phyloP scores from a whole-genome alignment of 2,113 vertebrate genomes.

The Cottus gobio region DNA sequence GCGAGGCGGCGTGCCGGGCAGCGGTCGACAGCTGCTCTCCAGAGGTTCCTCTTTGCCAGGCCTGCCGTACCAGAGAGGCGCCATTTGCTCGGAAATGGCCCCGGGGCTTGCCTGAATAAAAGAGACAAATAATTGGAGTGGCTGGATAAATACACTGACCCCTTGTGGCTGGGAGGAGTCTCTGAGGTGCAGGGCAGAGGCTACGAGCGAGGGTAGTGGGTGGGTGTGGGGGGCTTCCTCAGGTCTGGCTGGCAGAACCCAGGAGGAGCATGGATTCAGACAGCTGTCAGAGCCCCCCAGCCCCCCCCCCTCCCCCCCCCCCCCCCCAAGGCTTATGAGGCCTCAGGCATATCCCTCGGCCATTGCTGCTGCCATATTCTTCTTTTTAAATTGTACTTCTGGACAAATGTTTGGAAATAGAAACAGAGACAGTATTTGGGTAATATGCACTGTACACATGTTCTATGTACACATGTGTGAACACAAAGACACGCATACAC shows the following conservation, averaged over 20 bases:
- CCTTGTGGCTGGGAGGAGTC: slow-evolving; percentile 63
- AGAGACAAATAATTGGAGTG: slow-evolving; percentile 70
- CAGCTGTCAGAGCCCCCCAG: slow-evolving; percentile 75
- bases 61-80: slow-evolving; percentile 12
- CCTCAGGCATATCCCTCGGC: slow-evolving; percentile 16
- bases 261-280: slow-evolving; percentile 61
- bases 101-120: slow-evolving; percentile 42
- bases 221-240: not conserved
- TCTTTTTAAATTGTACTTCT: not conserved
- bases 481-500: slow-evolving; percentile 7
- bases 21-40: slow-evolving; percentile 44
- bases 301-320: too few relatives aligned
- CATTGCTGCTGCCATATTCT: slow-evolving; percentile 34
- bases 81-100: slow-evolving; percentile 33
- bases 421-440: too few relatives aligned
- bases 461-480: slow-evolving; percentile 12
- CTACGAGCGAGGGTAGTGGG: not conserved
- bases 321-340: too few relatives aligned
- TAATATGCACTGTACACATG: too few relatives aligned
- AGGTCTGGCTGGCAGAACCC: slow-evolving; percentile 33
- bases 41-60: slow-evolving; percentile 35
- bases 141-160: slow-evolving; percentile 70
- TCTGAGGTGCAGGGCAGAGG: slow-evolving; percentile 31
- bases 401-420: too few relatives aligned
- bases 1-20: slow-evolving; percentile 18